Evolutionary conservation across 2,113 vertebrate genomes (phyloP).

Genomic region (Procavia capensis): DNA sequence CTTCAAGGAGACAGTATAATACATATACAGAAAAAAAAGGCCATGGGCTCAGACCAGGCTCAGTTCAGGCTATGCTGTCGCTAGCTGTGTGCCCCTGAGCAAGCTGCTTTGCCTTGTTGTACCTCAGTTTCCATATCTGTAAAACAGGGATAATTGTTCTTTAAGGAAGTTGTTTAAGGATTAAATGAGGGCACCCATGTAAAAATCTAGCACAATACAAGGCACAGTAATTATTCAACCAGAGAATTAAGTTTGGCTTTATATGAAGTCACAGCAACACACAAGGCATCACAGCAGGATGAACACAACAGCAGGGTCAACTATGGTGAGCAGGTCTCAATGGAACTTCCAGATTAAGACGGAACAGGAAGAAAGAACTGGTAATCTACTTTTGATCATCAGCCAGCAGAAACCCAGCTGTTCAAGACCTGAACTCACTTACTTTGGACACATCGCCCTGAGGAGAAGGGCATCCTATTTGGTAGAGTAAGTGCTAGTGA

Average conservation of each 20-base stretch:
- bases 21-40: not conserved
- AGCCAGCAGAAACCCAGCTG: not conserved
- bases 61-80: not conserved
- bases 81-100: not conserved
- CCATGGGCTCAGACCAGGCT: not conserved
- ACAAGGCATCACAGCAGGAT: not conserved
- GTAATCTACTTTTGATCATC: not conserved
- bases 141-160: constrained; percentile 28
- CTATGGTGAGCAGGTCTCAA: not conserved
- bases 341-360: not conserved
- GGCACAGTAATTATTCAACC: constrained; percentile 10
- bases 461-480: not conserved
- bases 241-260: constrained; percentile 48
- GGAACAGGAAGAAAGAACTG: too few relatives aligned
- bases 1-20: not conserved
- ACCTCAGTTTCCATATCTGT: not conserved
- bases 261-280: not conserved
- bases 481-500: not conserved
- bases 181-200: not conserved
- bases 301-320: not conserved
- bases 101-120: not conserved
- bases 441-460: too few relatives aligned
- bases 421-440: not conserved
- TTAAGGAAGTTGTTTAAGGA: constrained; percentile 16
- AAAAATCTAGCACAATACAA: not conserved